phyloP scores from a whole-genome alignment of 2,113 vertebrate genomes.

The Pogonocichla stellata region DNA sequence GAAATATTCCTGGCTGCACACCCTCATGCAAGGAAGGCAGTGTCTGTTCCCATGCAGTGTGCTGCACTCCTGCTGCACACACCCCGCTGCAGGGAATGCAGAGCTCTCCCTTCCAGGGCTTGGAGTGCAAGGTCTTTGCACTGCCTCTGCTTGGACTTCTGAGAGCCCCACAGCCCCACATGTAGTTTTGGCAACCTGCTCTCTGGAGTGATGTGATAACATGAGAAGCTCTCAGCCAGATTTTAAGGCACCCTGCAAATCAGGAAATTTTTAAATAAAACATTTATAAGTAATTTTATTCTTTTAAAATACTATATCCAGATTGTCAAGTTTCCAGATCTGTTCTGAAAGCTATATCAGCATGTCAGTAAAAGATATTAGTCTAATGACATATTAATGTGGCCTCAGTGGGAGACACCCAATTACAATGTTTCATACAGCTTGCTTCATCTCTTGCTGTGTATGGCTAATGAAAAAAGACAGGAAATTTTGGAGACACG shows the following conservation, averaged over 20 bases:
- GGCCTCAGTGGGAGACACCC: conserved; percentile 19
- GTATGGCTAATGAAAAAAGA: conserved; percentile 30
- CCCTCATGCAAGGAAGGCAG: background rate
- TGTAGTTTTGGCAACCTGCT: background rate
- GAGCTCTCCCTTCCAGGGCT: background rate
- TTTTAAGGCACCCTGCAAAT: background rate
- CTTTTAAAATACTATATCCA: background rate
- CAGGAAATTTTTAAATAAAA: background rate
- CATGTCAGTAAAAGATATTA: conserved; percentile 24
- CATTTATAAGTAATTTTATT: background rate
- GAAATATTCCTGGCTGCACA: background rate
- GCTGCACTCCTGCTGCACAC: background rate
- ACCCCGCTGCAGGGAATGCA: background rate
- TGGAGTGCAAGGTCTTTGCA: background rate
- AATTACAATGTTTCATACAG: conserved; percentile 22
- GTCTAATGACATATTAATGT: conserved; percentile 50
- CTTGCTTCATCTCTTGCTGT: background rate
- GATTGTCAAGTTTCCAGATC: background rate
- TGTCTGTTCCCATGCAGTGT: background rate
- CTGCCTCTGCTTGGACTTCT: background rate
- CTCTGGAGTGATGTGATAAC: background rate
- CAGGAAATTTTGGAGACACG: background rate
- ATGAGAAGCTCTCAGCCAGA: background rate
- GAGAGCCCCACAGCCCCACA: background rate
- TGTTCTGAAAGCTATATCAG: background rate